Base-by-base conservation (phyloP, 2,888 invertebrate genomes). In the Glyphotaelius pellucidus region DNA sequence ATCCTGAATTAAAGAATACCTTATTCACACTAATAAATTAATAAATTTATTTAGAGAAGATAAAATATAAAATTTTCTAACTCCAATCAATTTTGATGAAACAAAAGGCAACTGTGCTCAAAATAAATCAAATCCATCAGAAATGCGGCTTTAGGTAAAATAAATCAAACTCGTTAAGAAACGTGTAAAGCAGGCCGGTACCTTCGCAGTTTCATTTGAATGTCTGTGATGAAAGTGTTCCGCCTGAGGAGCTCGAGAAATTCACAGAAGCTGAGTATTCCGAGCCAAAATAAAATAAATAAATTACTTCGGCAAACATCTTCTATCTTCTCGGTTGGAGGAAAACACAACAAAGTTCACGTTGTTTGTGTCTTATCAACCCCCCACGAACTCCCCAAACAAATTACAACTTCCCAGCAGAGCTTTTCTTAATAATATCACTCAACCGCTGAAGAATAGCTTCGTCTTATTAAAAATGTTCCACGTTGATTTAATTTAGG, bases 201-300 rank as follows among this genome's bases (percentile, higher is more conserved):
- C 15, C 52, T 31, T 31, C 30, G 47, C 67, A 30, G 30, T 31
- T 87, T 87, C 32, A 87, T 87, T 87, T 67, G 87, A 85, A 67
- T 87, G 52, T 87, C 32, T 47, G 87, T 31, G 87, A 87, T 87
- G 87, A 87, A 52, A 87, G 47, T 67, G 87, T 67, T 85, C 38
- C n/a, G 35, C 38, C 85, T n/a, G 38, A 85, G 32, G 42, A 85
- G 35, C 5, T 19, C 15, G 32, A 14, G 19, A 87, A 31, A n/a
- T 87, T 32, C 87, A 47, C 47, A 52, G 67, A 52, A 30, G 47
- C 52, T 25, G 67, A 52, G n/a, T 31, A 31, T 52, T 52, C 31
- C 52, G 52, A 31, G 87, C 52, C 87, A 87, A n/a, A 87, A 87
- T 67, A 52, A 87, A 87, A 87, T 87, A 87, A 87, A 87, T 67